Evolutionary conservation across 1,140 invertebrate genomes (phyloP), one percentile per base, ranked within the genome.

Genomic region (Drosophila tropicalis): DNA sequence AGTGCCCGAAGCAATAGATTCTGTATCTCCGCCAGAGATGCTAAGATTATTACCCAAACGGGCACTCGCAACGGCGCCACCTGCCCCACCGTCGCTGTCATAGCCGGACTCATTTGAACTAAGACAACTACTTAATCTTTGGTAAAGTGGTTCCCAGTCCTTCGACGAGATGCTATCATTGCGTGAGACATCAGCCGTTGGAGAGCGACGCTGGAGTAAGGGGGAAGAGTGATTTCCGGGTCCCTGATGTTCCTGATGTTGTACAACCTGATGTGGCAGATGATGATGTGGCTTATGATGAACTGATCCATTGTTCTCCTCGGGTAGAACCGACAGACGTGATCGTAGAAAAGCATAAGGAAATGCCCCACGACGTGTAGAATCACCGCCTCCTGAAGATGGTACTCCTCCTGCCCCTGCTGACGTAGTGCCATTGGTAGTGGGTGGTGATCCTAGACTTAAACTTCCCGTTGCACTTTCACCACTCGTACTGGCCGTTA

Each of bases 61-160:
- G 91, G 93, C 81, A 55, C 68, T 72, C 91, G 78, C 94, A 0
- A 40, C 93, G 72, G 57, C 93, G 70, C 93, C 93, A 55, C 93
- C 93, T n/a, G 93, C 93, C 58, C 95, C 94, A 13, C 95, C 95
- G 79, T 96, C 96, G 90, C 96, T 96, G 76, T 97, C 96, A 87
- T 96, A 96, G 17, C 96, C 96, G 34, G 96, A 96, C 92, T 96
- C 96, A 87, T 96, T 96, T 29, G 96, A 96, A 91, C 96, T 96
- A 12, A 96, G 94, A 90, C 96, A 96, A 91, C 95, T 94, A 90
- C 94, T 94, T 72, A 94, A 90, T 71, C 94, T 93, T 92, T 94
- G 94, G 83, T 92, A 92, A 91, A 92, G 85, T 92, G 91, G 91
- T 91, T 92, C 91, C 91, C 91, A 92, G 81, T 92, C 92, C 90